Conservation (phyloP, 2,113 vertebrate species). For the Otus sunia region DNA sequence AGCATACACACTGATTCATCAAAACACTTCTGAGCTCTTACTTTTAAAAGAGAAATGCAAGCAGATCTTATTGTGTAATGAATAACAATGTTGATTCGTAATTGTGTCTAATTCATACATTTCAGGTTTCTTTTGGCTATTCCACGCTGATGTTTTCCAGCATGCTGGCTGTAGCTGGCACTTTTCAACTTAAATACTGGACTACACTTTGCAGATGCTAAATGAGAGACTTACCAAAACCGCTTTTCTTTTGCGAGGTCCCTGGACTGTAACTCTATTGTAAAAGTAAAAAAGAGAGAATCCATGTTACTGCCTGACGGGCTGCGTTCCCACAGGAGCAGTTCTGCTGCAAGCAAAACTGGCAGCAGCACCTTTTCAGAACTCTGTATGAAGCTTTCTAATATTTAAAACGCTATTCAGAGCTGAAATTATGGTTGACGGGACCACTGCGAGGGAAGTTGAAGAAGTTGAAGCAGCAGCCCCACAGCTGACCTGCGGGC, state of each 20-base stretch:
- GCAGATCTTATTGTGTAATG: background rate
- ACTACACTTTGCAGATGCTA: background rate
- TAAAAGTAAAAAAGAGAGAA: background rate
- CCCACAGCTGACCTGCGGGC: background rate
- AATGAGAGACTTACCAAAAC: background rate
- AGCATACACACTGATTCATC: background rate
- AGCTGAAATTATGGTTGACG: accelerated
- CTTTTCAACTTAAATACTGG: background rate
- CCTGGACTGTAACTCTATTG: background rate
- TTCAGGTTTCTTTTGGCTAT: background rate
- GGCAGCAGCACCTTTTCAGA: background rate
- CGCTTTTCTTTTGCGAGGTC: accelerated
- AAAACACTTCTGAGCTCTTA: background rate
- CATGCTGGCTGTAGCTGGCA: too few species aligned
- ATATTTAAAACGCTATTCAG: accelerated
- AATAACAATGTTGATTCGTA: background rate
- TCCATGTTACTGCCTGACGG: background rate
- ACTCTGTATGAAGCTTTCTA: accelerated
- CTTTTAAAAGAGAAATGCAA: background rate
- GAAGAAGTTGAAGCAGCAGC: too few species aligned
- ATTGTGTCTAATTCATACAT: background rate
- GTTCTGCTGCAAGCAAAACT: background rate
- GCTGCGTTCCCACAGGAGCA: background rate
- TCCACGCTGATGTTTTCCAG: background rate
- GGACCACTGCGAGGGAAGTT: accelerated